Conservation (phyloP, 2,888 invertebrate species). For the Tetragnatha montana region DNA sequence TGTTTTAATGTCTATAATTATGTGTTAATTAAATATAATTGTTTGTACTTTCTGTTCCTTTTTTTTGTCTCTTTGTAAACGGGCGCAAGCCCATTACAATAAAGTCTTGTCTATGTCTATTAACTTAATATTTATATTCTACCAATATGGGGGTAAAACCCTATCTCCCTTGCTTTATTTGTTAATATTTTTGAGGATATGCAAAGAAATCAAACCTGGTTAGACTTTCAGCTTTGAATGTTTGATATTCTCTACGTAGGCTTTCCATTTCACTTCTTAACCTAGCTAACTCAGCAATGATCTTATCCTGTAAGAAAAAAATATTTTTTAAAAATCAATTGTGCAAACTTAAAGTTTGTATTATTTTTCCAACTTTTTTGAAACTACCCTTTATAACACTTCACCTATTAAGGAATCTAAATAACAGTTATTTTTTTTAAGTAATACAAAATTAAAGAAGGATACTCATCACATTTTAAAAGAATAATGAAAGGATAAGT, state of each 20-base stretch:
- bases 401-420: no score
- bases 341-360: neutral
- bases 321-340: neutral
- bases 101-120: no score
- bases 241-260: conserved; percentile 61
- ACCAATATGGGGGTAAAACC: neutral
- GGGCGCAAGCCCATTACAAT: no score
- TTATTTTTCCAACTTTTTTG: neutral
- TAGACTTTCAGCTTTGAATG: conserved; percentile 68
- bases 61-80: no score
- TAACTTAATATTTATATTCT: neutral
- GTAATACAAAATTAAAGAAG: no score
- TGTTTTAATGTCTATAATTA: neutral
- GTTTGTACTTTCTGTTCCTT: no score
- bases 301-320: conserved; percentile 80
- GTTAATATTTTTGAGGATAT: neutral
- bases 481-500: neutral
- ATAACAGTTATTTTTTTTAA: no score
- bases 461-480: no score
- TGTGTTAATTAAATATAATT: neutral
- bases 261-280: conserved; percentile 91
- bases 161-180: no score
- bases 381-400: neutral
- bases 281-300: conserved; percentile 93
- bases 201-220: conserved; percentile 45